These are phyloP conservation scores for Daktulosphaira vitifoliae DNA, from an alignment of 1,140 invertebrate genomes.

Conservation along the genomic window DNA sequence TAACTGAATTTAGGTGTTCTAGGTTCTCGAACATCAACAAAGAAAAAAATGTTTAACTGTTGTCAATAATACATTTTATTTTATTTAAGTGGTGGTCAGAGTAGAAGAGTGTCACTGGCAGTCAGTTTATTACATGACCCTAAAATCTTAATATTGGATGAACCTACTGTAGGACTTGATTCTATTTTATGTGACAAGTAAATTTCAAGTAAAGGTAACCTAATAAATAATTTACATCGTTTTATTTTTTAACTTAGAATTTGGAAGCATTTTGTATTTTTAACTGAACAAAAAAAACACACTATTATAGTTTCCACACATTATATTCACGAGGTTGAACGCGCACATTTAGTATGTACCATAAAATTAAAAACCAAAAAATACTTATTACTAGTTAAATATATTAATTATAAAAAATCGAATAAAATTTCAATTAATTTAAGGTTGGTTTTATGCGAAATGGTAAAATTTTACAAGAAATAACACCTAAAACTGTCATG, in stretches of 20 bases:
- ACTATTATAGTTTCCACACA: constrained; percentile 86
- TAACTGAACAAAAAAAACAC: constrained; percentile 46
- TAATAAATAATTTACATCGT: too few species aligned
- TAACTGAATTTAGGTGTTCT: too few species aligned
- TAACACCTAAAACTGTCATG: too few species aligned
- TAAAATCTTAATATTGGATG: constrained; percentile 68
- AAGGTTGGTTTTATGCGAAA: too few species aligned
- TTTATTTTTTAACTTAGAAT: constrained; percentile 61
- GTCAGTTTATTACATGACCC: constrained; percentile 87
- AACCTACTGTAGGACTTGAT: constrained; percentile 87
- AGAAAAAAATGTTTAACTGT: too few species aligned
- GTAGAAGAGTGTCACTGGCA: constrained; percentile 82
- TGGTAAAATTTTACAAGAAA: too few species aligned
- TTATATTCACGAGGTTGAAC: constrained; percentile 85
- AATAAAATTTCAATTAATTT: too few species aligned
- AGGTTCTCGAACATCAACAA: too few species aligned
- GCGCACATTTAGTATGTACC: constrained; percentile 63
- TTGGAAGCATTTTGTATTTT: constrained; percentile 72
- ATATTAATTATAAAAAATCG: too few species aligned
- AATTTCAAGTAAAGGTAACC: constrained; percentile 48
- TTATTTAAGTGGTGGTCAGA: constrained; percentile 76
- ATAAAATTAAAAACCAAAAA: too few species aligned
- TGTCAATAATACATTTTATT: constrained; percentile 37
- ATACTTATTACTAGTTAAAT: too few species aligned
- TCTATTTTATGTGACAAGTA: constrained; percentile 76